Evolutionary conservation across 2,888 invertebrate species (phyloP).

Genomic region (Catocala fraxini): DNA sequence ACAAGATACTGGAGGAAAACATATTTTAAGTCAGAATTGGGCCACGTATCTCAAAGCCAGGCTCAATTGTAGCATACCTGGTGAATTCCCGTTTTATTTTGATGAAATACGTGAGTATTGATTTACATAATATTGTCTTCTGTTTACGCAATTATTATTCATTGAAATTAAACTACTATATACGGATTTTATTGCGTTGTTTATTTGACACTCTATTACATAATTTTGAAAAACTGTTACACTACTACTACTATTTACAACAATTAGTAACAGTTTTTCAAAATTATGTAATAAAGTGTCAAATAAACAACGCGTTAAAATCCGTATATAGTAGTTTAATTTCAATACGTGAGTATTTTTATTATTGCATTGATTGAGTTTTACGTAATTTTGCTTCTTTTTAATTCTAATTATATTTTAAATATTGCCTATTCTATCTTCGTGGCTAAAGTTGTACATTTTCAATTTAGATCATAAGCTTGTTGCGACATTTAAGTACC

Average conservation of each 20-base stretch:
- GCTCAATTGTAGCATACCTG: slow-evolving; percentile 91
- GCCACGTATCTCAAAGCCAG: slow-evolving; percentile 90
- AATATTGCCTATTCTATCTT: slow-evolving; percentile 29
- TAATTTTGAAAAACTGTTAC: too few species aligned
- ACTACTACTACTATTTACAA: too few species aligned
- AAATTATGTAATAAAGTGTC: too few species aligned
- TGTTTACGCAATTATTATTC: too few species aligned
- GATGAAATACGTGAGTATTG: slow-evolving; percentile 90
- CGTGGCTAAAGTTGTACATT: slow-evolving; percentile 35
- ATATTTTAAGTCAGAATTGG: slow-evolving; percentile 90
- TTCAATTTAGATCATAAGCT: slow-evolving; percentile 32
- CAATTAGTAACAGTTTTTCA: too few species aligned
- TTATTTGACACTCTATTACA: too few species aligned
- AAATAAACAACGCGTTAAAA: too few species aligned
- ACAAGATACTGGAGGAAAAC: slow-evolving; percentile 89
- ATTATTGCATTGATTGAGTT: slow-evolving; percentile 6
- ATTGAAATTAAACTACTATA: too few species aligned
- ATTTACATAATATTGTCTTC: slow-evolving; percentile 43
- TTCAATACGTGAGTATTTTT: slow-evolving; percentile 88
- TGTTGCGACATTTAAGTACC: slow-evolving; percentile 41
- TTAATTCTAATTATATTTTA: slow-evolving; percentile 17
- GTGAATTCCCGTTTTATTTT: slow-evolving; percentile 92
- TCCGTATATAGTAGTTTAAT: too few species aligned
- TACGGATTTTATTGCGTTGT: too few species aligned
- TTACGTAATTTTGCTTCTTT: slow-evolving; percentile 12